Evolutionary conservation across 2,888 invertebrate species (phyloP).

Genomic region (Cabera pusaria): DNA sequence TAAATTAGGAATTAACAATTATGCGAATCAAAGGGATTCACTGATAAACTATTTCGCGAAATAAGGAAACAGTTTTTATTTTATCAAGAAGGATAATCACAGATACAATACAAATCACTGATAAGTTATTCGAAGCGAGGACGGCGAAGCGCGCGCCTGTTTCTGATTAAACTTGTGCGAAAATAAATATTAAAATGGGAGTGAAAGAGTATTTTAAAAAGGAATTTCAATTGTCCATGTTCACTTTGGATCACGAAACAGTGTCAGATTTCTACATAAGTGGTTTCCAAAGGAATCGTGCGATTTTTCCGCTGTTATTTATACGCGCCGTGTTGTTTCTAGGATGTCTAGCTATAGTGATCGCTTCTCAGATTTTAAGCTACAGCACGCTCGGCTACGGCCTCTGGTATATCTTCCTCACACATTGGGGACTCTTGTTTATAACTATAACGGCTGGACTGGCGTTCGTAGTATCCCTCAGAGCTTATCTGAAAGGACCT

Average conservation of each 20-base stretch:
- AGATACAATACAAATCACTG: conserved; percentile 37
- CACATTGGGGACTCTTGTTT: conserved; percentile 66
- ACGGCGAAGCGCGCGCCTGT: conserved; percentile 31
- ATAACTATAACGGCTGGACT: conserved; percentile 54
- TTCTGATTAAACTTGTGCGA: conserved; percentile 6
- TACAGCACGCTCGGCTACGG: conserved; percentile 22
- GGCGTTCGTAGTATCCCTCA: conserved; percentile 50
- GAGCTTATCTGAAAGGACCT: conserved; percentile 45
- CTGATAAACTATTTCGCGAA: conserved; percentile 18
- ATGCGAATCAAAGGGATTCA: too few relatives aligned
- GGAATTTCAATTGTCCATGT: conserved; percentile 48
- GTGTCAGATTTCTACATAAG: conserved; percentile 57
- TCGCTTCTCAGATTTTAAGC: conserved; percentile 50
- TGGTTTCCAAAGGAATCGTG: conserved; percentile 55
- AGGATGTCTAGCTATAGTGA: conserved; percentile 50
- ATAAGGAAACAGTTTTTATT: conserved; percentile 33
- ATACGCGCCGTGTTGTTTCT: conserved; percentile 52
- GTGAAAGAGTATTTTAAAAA: conserved; percentile 55
- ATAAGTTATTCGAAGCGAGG: conserved; percentile 33
- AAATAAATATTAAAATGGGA: conserved; percentile 46
- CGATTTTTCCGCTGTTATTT: conserved; percentile 51
- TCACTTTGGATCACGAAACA: conserved; percentile 52
- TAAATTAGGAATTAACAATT: too few relatives aligned
- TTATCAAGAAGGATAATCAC: conserved; percentile 32
- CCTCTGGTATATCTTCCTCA: conserved; percentile 65